Conservation (phyloP, 2,113 vertebrate species). For the Camelus bactrianus region DNA sequence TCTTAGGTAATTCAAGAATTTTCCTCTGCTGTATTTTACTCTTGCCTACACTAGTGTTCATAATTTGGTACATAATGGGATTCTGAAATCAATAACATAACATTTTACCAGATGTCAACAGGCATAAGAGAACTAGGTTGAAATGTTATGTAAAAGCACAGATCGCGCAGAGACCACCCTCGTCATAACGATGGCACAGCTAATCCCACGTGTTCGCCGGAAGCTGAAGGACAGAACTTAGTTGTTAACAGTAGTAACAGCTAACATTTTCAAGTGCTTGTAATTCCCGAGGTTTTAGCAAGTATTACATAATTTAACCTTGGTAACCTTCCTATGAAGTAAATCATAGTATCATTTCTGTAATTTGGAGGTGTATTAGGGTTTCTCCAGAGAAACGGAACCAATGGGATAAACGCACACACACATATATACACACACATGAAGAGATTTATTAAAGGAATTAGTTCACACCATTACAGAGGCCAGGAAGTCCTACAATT, state of each 20-base stretch:
- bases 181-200: neutral
- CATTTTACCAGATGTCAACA: slow-evolving; percentile 46
- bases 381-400: neutral
- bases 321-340: neutral
- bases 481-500: neutral
- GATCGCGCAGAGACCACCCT: neutral
- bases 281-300: slow-evolving; percentile 21
- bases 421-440: too few relatives aligned
- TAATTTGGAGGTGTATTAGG: neutral
- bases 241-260: neutral
- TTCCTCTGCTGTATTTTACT: slow-evolving; percentile 25
- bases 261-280: neutral
- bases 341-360: neutral
- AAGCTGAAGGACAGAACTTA: neutral
- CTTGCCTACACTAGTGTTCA: neutral
- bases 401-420: neutral
- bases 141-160: neutral
- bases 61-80: slow-evolving; percentile 44
- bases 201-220: neutral
- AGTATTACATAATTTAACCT: neutral
- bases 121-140: neutral
- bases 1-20: neutral
- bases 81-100: slow-evolving; percentile 61
- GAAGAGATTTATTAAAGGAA: neutral
- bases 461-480: neutral